Evolutionary conservation across 2,888 invertebrate species (phyloP).

Genomic region (Calliscelio sp.): DNA sequence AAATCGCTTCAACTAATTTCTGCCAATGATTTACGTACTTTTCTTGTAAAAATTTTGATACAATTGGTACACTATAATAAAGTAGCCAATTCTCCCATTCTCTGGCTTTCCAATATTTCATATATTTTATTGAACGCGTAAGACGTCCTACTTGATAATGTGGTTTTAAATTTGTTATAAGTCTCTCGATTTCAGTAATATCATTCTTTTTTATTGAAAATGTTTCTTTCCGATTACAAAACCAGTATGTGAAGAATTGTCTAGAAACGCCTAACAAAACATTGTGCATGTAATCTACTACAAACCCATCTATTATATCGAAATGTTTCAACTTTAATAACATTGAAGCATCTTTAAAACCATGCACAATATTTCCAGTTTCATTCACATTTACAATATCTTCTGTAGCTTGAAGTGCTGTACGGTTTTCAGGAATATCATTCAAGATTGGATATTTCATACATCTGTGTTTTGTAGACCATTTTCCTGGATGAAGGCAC

Average conservation of each 20-base stretch:
- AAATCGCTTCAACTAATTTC: slow-evolving; percentile 23
- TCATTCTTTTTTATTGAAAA: background rate
- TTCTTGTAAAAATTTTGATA: background rate
- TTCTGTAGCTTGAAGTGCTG: no score
- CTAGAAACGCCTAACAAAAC: slow-evolving; percentile 20
- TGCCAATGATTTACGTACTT: slow-evolving; percentile 30
- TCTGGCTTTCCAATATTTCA: slow-evolving; percentile 25
- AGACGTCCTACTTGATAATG: slow-evolving; percentile 8
- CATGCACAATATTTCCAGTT: no score
- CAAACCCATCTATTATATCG: no score
- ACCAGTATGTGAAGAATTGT: slow-evolving; percentile 61
- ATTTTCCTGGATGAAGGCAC: no score
- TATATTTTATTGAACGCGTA: slow-evolving; percentile 17
- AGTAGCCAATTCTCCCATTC: no score
- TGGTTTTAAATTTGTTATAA: background rate
- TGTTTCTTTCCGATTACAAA: background rate
- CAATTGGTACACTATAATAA: slow-evolving; percentile 19
- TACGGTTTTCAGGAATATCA: no score
- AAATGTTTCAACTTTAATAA: no score
- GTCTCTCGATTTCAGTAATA: background rate
- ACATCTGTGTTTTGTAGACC: no score
- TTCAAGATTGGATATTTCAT: no score
- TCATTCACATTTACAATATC: no score
- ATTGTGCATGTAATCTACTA: no score
- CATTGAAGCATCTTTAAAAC: no score